Base-by-base conservation (phyloP, 1,140 invertebrate species). In the Idris sp. region DNA sequence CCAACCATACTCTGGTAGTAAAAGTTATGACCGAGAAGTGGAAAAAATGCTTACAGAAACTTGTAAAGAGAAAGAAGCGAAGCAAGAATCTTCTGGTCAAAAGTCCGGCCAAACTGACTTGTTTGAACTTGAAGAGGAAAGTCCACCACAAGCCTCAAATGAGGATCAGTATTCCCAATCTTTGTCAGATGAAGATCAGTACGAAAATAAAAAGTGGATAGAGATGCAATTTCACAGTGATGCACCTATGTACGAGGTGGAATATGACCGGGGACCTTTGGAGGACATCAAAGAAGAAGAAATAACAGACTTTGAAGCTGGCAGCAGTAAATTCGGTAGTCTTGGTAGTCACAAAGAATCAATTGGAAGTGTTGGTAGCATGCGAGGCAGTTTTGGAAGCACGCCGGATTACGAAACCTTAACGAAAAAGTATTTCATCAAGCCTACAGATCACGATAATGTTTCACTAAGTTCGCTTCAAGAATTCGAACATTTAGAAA, bases 261-360 rank as follows among this genome's bases (percentile, higher is more conserved):
- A 91, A 30, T 91, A 90, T 65, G 91, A 91, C 51, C 88, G 93
- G 51, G 93, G 92, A 10, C 93, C 94, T n/a, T 83, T 96, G 15
- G 95, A 96, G 87, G 95, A 96, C 79, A 96, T 97, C 38, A 96
- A 96, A 86, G 96, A 96, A 86, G 94, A 95, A 82, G 95, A 96
- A 83, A 89, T 92, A 68, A 93, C 92, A 22, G 94, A 96, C 81
- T 94, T 95, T 74, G 93, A 96, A 82, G 92, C 93, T 5, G 92
- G 93, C 40, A 93, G 93, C 36, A 92, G 91, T 77, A 87, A 91
- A 77, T 93, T 95, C 49, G 93, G 93, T 14, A 93, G 94, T 84
- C 89, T 95, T 76, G 92, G 93, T 59, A 94, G 93, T 36, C 92
- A 93, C 78, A 95, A 94, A 80, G 92, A 93, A 79, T 94, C 93